These are phyloP conservation scores for Nycteola revayana DNA, from an alignment of 2,888 invertebrate genomes.

Conservation along the genomic window DNA sequence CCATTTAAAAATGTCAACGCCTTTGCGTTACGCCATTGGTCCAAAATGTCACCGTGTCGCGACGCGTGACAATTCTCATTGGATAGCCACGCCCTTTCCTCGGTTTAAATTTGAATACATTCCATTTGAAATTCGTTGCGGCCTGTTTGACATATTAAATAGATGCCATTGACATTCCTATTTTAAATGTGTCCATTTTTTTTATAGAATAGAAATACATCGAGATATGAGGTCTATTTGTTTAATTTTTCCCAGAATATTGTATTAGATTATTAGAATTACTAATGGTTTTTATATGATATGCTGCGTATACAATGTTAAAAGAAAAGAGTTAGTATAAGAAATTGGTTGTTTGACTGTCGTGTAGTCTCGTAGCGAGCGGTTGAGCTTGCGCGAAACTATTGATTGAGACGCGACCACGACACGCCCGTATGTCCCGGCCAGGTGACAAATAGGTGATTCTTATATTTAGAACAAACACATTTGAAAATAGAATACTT, in stretches of 20 bases:
- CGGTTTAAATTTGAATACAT: conserved; percentile 23
- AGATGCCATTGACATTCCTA: too few species aligned
- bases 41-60: conserved; percentile 74
- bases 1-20: conserved; percentile 72
- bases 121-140: conserved; percentile 25
- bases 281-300: too few species aligned
- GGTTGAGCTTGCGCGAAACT: conserved; percentile 61
- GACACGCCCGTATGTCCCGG: conserved; percentile 50
- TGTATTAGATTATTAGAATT: too few species aligned
- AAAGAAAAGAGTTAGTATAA: conserved; percentile 22
- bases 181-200: too few species aligned
- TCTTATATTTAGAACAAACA: conserved; percentile 9
- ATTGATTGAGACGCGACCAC: conserved; percentile 59
- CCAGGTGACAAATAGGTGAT: conserved; percentile 48
- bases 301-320: too few species aligned
- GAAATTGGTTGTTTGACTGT: conserved; percentile 33
- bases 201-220: too few species aligned
- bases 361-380: conserved; percentile 33
- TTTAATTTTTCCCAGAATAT: too few species aligned
- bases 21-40: conserved; percentile 57
- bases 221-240: too few species aligned
- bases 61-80: conserved; percentile 69
- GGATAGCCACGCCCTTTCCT: conserved; percentile 62
- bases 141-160: conserved; percentile 8
- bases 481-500: too few species aligned